Conservation (phyloP, 2,888 invertebrate species). For the Aradus depressus region DNA sequence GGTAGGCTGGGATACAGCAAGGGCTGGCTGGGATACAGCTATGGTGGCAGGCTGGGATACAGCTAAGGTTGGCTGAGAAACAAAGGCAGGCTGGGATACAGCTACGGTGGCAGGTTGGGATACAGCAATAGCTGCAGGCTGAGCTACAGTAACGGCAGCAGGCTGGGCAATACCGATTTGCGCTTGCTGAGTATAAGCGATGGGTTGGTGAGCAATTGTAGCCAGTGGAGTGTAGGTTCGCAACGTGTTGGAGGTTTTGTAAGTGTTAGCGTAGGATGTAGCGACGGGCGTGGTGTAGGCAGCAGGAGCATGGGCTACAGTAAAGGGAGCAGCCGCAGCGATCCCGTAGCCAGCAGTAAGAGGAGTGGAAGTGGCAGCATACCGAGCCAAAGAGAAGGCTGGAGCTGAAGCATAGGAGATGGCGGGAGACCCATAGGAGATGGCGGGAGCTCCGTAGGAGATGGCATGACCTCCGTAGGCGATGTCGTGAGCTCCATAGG, state of each 20-base stretch:
- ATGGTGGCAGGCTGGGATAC: too few relatives aligned
- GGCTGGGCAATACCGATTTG: too few relatives aligned
- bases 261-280: slow-evolving; percentile 7
- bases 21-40: too few relatives aligned
- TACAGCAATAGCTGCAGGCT: slow-evolving; percentile 39
- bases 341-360: slow-evolving; percentile 17
- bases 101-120: slow-evolving; percentile 18
- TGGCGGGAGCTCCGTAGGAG: slow-evolving; percentile 36
- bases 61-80: too few relatives aligned
- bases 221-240: slow-evolving; percentile 17
- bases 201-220: too few relatives aligned
- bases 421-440: slow-evolving; percentile 20
- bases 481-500: slow-evolving; percentile 50
- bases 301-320: too few relatives aligned
- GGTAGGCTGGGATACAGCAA: too few relatives aligned
- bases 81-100: slow-evolving; percentile 11
- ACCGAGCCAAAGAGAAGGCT: slow-evolving; percentile 17
- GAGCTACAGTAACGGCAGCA: slow-evolving; percentile 18
- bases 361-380: slow-evolving; percentile 12
- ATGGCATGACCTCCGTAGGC: slow-evolving; percentile 37
- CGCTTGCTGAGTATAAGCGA: too few relatives aligned
- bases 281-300: background rate
- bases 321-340: too few relatives aligned
- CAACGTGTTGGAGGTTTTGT: slow-evolving; percentile 5
- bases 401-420: slow-evolving; percentile 36